Evolutionary conservation across 2,888 invertebrate genomes (phyloP).

Genomic region (Catocala fraxini): DNA sequence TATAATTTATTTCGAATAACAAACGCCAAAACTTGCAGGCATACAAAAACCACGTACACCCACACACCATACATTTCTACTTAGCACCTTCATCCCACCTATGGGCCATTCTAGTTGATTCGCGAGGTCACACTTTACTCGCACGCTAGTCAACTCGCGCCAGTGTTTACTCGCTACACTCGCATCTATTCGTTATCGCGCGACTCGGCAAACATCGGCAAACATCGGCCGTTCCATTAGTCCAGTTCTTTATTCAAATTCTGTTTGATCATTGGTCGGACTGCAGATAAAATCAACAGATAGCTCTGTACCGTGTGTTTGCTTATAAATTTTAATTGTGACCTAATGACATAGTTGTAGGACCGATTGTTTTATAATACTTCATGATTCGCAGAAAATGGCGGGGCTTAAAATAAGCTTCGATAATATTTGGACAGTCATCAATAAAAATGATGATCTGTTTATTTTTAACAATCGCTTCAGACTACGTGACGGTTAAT

Average conservation of each 20-base stretch:
- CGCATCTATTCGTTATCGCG: slow-evolving; percentile 54
- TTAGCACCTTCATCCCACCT: slow-evolving; percentile 12
- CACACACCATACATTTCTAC: slow-evolving; percentile 16
- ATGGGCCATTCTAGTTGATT: slow-evolving; percentile 53
- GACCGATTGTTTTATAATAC: slow-evolving; percentile 45
- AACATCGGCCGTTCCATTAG: slow-evolving; percentile 56
- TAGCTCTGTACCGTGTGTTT: slow-evolving; percentile 47
- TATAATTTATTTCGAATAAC: slow-evolving; percentile 7
- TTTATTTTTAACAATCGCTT: no score
- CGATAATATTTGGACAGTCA: slow-evolving; percentile 1
- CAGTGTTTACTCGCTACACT: slow-evolving; percentile 70
- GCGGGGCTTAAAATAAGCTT: not conserved
- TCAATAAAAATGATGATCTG: not conserved
- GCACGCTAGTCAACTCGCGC: slow-evolving; percentile 65
- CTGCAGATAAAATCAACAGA: slow-evolving; percentile 57
- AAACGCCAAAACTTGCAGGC: slow-evolving; percentile 20
- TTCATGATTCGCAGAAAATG: slow-evolving; percentile 31
- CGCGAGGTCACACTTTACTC: slow-evolving; percentile 57
- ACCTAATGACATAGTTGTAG: slow-evolving; percentile 55
- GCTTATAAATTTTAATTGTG: slow-evolving; percentile 58
- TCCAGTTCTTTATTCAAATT: slow-evolving; percentile 63
- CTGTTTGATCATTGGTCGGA: slow-evolving; percentile 59
- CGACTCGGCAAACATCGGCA: slow-evolving; percentile 56
- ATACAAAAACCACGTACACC: slow-evolving; percentile 24
- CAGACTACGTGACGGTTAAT: no score